These are phyloP conservation scores for Acanthosepion pharaonis DNA, from an alignment of 2,888 invertebrate species.

Conservation along the genomic window DNA sequence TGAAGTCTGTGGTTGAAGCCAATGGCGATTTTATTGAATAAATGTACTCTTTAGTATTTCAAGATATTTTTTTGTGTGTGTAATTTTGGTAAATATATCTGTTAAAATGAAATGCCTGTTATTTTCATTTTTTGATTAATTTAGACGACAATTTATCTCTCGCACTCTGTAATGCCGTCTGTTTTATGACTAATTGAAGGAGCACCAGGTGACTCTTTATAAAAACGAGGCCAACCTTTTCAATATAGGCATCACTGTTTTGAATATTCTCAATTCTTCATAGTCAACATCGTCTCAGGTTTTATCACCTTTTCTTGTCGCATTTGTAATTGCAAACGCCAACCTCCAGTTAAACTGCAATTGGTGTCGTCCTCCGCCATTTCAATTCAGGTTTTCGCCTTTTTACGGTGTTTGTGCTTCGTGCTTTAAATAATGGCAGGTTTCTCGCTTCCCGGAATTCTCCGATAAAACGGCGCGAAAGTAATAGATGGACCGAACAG, in stretches of 20 bases:
- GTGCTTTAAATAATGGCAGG: neutral
- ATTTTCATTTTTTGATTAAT: too few relatives aligned
- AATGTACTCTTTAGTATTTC: too few relatives aligned
- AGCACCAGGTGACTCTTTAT: neutral
- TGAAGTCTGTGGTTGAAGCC: too few relatives aligned
- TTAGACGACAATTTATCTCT: too few relatives aligned
- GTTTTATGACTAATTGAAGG: neutral
- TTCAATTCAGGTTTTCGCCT: neutral
- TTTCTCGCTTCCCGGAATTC: neutral
- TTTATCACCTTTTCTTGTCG: neutral
- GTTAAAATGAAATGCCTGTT: too few relatives aligned
- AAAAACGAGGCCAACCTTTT: neutral
- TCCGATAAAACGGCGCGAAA: neutral
- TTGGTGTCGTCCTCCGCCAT: neutral
- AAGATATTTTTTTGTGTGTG: too few relatives aligned
- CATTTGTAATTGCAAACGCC: neutral
- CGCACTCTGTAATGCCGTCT: too few relatives aligned
- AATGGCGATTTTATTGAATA: too few relatives aligned
- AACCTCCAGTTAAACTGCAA: neutral
- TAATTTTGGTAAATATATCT: too few relatives aligned
- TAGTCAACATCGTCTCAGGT: neutral
- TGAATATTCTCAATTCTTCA: neutral
- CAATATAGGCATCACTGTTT: neutral
- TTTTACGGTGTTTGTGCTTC: conserved; percentile 18
- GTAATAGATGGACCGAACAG: neutral